These are phyloP conservation scores for Acronicta leporina DNA, from an alignment of 2,888 invertebrate species.

Conservation along the genomic window DNA sequence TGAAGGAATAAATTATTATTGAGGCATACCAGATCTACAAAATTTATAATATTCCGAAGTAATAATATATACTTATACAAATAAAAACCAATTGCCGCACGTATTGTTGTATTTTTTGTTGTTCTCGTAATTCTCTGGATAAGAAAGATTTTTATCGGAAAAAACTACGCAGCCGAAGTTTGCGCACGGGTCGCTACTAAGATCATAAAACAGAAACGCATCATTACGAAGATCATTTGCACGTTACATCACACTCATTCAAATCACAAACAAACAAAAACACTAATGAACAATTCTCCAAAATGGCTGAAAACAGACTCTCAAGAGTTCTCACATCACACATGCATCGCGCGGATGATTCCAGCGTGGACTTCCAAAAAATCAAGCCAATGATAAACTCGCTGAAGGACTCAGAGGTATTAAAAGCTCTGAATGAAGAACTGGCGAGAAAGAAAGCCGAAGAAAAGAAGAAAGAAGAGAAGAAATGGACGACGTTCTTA, in stretches of 20 bases:
- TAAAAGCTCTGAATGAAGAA: constrained; percentile 90
- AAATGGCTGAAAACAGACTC: constrained; percentile 74
- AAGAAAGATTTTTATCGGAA: no score
- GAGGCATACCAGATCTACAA: no score
- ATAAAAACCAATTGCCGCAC: no score
- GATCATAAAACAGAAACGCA: no score
- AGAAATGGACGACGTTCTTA: constrained; percentile 93
- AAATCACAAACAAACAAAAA: constrained; percentile 10
- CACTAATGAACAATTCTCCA: constrained; percentile 21
- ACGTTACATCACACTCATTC: neutral
- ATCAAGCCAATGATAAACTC: constrained; percentile 91
- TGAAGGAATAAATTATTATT: no score
- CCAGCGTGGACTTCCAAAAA: constrained; percentile 92
- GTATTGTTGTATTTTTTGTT: no score
- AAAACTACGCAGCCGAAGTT: no score
- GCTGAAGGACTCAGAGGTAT: constrained; percentile 91
- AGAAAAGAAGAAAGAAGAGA: constrained; percentile 88
- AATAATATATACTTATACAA: no score
- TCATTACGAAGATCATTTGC: no score
- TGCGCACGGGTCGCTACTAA: no score
- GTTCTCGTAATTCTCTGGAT: no score
- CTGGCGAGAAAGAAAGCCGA: constrained; percentile 82
- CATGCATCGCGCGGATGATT: constrained; percentile 79
- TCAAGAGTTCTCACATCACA: constrained; percentile 77
- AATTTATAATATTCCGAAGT: no score